A percentile compares a stretch with the other conserved stretches of the same genome.
Conservation (phyloP, 2,113 vertebrate species). For the Megatriorchis doriae region DNA sequence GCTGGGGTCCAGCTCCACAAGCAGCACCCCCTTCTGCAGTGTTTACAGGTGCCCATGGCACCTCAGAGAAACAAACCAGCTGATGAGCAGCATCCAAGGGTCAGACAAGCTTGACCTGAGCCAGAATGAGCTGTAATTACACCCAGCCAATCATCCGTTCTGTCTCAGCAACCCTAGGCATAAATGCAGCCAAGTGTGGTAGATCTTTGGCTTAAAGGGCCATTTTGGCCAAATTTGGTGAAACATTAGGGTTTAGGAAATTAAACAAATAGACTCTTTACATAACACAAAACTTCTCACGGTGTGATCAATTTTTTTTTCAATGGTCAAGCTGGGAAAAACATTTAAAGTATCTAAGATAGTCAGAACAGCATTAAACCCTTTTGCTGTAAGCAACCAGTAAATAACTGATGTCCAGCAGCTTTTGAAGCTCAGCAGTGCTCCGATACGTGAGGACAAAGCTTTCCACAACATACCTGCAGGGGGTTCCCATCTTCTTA, state of each 20-base stretch:
- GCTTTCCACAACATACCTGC: accelerated
- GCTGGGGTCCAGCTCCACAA: background rate
- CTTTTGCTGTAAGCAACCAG: background rate
- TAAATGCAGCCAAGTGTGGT: background rate
- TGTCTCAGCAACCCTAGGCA: background rate
- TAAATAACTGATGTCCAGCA: background rate
- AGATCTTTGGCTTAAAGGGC: background rate
- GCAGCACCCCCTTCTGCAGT: background rate
- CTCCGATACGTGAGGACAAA: background rate
- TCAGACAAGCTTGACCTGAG: background rate
- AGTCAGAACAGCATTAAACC: background rate
- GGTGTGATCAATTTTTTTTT: background rate
- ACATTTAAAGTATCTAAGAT: background rate
- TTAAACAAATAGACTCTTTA: background rate
- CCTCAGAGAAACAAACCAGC: background rate
- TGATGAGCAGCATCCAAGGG: background rate
- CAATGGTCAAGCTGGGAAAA: background rate
- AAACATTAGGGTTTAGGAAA: background rate
- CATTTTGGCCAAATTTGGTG: background rate
- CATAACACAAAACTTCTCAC: background rate
- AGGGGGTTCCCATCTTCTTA: background rate
- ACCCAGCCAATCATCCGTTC: background rate
- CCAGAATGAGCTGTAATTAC: background rate
- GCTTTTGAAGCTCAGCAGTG: background rate
- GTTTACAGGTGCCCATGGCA: background rate